Percentiles rank a stretch among this genome's conserved stretches.
Evolutionary conservation across 2,113 vertebrate genomes (phyloP).

Genomic region (Laticauda colubrina): DNA sequence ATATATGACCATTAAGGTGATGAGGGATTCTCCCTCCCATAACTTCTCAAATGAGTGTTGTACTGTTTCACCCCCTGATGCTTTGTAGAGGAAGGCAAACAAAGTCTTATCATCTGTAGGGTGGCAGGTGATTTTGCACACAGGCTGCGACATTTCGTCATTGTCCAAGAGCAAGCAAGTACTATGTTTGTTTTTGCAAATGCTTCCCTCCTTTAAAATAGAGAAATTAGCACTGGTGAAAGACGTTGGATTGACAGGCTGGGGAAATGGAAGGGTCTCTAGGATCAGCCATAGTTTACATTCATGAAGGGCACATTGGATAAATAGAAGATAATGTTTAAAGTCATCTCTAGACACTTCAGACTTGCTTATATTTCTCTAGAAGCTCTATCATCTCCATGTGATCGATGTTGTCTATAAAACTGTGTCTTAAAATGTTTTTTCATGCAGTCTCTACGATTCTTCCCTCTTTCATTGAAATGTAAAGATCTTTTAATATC

Average conservation of each 20-base stretch:
- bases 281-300: slow-evolving; percentile 64
- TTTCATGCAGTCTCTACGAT: slow-evolving; percentile 50
- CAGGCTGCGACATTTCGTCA: slow-evolving; percentile 28
- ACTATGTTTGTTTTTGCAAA: slow-evolving; percentile 67
- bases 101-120: not conserved
- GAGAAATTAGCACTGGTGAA: slow-evolving; percentile 62
- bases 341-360: slow-evolving; percentile 70
- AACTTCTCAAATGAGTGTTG: not conserved
- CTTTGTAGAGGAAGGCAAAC: not conserved
- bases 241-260: slow-evolving; percentile 63
- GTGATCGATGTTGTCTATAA: slow-evolving; percentile 67
- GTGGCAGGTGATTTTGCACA: not conserved
- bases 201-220: slow-evolving; percentile 45
- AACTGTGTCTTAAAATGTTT: slow-evolving; percentile 64
- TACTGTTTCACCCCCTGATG: not conserved
- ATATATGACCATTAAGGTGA: not conserved
- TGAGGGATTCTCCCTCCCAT: not conserved
- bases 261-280: slow-evolving; percentile 59
- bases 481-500: slow-evolving; percentile 41
- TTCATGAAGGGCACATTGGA: slow-evolving; percentile 66
- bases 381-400: slow-evolving; percentile 59
- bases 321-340: slow-evolving; percentile 70
- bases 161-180: not conserved
- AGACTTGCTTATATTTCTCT: slow-evolving; percentile 69
- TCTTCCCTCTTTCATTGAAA: slow-evolving; percentile 2